A percentile compares a stretch with the other conserved stretches of the same genome.
Evolutionary conservation across 2,888 invertebrate genomes (phyloP).

Genomic region (Drosophila limbata): DNA sequence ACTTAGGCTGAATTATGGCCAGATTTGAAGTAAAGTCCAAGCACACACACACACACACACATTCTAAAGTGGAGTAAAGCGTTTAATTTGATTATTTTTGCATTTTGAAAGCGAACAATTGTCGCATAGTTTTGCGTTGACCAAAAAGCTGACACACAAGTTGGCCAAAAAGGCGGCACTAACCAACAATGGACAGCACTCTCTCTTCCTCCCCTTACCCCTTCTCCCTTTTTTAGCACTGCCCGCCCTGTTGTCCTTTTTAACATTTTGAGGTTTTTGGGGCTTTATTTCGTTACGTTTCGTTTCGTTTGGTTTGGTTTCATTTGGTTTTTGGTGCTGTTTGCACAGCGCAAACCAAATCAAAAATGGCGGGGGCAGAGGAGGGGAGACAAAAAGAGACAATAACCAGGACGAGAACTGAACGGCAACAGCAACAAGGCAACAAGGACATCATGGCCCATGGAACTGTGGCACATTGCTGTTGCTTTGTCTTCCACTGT

Average conservation of each 20-base stretch:
- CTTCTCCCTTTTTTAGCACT: background rate
- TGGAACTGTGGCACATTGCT: slow-evolving; percentile 63
- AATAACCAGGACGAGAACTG: slow-evolving; percentile 39
- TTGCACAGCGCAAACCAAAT: slow-evolving; percentile 71
- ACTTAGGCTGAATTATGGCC: slow-evolving; percentile 54
- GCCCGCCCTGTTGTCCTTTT: slow-evolving; percentile 64
- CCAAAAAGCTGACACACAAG: slow-evolving; percentile 61
- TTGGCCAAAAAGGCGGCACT: slow-evolving; percentile 48
- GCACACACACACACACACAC: slow-evolving; percentile 6
- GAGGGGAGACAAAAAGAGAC: background rate
- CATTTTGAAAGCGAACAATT: slow-evolving; percentile 46
- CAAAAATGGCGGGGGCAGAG: slow-evolving; percentile 31
- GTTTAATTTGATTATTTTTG: slow-evolving; percentile 75
- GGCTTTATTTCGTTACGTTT: slow-evolving; percentile 76
- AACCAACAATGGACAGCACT: slow-evolving; percentile 16
- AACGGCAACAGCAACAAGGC: slow-evolving; percentile 28
- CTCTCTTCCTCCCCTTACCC: background rate
- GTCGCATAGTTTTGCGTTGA: slow-evolving; percentile 44
- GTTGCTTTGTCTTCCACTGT: slow-evolving; percentile 25
- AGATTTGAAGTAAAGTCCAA: slow-evolving; percentile 33
- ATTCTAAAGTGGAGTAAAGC: slow-evolving; percentile 31
- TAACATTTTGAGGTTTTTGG: slow-evolving; percentile 74
- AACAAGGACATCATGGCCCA: slow-evolving; percentile 67
- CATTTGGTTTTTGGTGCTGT: slow-evolving; percentile 49
- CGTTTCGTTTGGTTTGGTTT: slow-evolving; percentile 70